phyloP scores from a whole-genome alignment of 1,140 invertebrate species.

The Artemia franciscana region DNA sequence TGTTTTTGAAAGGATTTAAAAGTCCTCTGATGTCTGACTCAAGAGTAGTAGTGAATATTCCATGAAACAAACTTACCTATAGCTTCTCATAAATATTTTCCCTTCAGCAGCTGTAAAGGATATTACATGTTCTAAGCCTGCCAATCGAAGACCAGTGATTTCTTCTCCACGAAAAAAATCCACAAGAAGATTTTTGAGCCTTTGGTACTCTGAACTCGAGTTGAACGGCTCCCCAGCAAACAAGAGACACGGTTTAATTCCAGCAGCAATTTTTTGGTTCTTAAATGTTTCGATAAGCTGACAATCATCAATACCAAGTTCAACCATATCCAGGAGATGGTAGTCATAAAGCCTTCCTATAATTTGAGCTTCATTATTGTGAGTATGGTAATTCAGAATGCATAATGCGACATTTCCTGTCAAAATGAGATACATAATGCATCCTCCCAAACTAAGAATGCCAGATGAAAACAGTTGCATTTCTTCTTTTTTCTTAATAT shows the following conservation, averaged over 20 bases:
- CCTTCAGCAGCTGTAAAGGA: slow-evolving; percentile 62
- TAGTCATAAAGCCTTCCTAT: slow-evolving; percentile 60
- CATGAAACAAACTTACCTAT: slow-evolving; percentile 31
- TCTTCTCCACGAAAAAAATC: slow-evolving; percentile 82
- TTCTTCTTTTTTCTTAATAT: no score
- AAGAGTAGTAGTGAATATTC: no score
- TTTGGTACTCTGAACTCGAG: slow-evolving; percentile 39
- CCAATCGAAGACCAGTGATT: slow-evolving; percentile 50
- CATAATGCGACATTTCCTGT: no score
- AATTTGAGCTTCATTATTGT: slow-evolving; percentile 6
- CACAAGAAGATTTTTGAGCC: slow-evolving; percentile 65
- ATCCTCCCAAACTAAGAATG: no score
- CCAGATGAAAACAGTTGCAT: no score
- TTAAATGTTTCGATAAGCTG: slow-evolving; percentile 53
- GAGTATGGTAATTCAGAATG: neutral
- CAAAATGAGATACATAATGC: no score
- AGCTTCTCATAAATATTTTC: slow-evolving; percentile 60
- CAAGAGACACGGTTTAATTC: slow-evolving; percentile 71
- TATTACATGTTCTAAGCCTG: slow-evolving; percentile 78
- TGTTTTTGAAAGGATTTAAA: no score
- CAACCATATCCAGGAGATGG: slow-evolving; percentile 82
- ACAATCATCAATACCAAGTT: slow-evolving; percentile 69
- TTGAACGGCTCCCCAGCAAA: slow-evolving; percentile 87
- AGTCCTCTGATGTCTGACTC: no score
- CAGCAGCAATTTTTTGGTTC: slow-evolving; percentile 46